A percentile compares a stretch with the other conserved stretches of the same genome.
phyloP scores from a whole-genome alignment of 2,113 vertebrate species.

The Myxocyprinus asiaticus region DNA sequence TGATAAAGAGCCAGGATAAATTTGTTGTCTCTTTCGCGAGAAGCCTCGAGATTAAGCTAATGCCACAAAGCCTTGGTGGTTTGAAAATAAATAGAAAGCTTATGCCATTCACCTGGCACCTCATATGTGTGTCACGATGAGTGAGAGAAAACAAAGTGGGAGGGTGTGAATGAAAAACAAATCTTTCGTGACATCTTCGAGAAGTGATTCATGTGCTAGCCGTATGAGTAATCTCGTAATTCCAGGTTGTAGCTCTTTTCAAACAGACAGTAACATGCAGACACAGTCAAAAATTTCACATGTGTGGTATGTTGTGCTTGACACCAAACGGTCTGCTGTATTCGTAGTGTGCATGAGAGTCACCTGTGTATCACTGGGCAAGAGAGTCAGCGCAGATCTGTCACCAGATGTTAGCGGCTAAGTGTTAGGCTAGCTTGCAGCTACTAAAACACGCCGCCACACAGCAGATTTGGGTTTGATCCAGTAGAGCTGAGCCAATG shows the following conservation, averaged over 20 bases:
- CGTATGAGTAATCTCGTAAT: conserved; percentile 14
- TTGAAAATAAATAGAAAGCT: background rate
- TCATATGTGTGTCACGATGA: background rate
- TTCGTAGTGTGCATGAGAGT: background rate
- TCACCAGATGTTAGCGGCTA: conserved; percentile 16
- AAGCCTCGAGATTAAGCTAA: background rate
- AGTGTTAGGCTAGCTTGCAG: background rate
- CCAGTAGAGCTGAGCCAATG: background rate
- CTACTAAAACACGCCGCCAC: background rate
- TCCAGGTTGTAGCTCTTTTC: background rate
- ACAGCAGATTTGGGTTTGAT: background rate
- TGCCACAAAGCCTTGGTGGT: background rate
- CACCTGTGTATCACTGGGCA: conserved; percentile 7
- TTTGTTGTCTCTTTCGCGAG: background rate
- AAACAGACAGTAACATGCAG: conserved; percentile 10
- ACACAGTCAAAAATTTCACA: background rate
- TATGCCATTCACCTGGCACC: background rate
- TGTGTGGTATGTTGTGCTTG: conserved; percentile 4
- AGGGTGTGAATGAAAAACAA: background rate
- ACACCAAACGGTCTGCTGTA: conserved; percentile 15
- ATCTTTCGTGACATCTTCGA: background rate
- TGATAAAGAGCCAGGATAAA: conserved; percentile 34
- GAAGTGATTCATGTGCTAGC: background rate
- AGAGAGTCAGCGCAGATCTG: background rate
- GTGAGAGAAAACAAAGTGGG: too few species aligned